Conservation (phyloP, 1,140 invertebrate genomes). For the Subanguina moxae region DNA sequence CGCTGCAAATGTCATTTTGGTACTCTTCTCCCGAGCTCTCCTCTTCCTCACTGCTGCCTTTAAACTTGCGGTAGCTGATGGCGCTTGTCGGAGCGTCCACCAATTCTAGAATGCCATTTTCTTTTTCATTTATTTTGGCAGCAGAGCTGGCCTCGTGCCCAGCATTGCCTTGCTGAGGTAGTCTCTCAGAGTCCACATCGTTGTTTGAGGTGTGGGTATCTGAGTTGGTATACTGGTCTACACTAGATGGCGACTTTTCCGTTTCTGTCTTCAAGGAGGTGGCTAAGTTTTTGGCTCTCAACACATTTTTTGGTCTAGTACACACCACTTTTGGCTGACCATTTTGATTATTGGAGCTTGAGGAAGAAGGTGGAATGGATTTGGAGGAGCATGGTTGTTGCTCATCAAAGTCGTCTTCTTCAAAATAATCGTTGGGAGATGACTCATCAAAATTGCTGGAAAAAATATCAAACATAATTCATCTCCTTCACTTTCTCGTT, state of each 20-base stretch:
- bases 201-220: neutral
- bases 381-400: slow-evolving; percentile 2
- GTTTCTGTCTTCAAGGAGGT: neutral
- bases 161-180: too few relatives aligned
- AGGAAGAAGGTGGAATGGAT: neutral
- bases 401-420: neutral
- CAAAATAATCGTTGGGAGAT: neutral
- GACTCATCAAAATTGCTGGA: too few relatives aligned
- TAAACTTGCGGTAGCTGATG: too few relatives aligned
- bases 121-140: too few relatives aligned
- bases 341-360: neutral
- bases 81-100: too few relatives aligned
- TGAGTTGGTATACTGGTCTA: neutral
- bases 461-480: too few relatives aligned
- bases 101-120: too few relatives aligned
- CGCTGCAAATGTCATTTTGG: too few relatives aligned
- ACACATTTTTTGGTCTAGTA: neutral
- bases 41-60: too few relatives aligned
- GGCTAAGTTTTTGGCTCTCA: neutral
- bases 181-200: neutral
- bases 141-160: too few relatives aligned
- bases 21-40: too few relatives aligned
- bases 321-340: neutral
- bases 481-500: too few relatives aligned
- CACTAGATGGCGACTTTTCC: neutral